Evolutionary conservation across 2,113 vertebrate genomes (phyloP).

Genomic region (Carettochelys insculpta): DNA sequence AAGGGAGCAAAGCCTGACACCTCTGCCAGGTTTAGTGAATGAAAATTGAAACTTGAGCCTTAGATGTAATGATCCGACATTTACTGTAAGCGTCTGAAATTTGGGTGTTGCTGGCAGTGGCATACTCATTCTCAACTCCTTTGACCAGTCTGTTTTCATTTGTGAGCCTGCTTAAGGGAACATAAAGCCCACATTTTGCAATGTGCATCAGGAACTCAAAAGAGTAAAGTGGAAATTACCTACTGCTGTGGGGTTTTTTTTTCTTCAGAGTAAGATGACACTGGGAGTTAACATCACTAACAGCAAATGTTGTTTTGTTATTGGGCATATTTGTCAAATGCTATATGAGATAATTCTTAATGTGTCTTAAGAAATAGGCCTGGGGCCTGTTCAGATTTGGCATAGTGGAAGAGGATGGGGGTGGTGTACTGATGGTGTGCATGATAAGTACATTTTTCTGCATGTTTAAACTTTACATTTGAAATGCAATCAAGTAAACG

Average conservation of each 20-base stretch:
- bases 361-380: conserved; percentile 62
- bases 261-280: conserved; percentile 4
- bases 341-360: conserved; percentile 57
- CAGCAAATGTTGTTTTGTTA: conserved; percentile 60
- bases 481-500: conserved; percentile 34
- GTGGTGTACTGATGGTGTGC: conserved; percentile 39
- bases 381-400: conserved; percentile 49
- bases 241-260: not conserved
- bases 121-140: conserved; percentile 2
- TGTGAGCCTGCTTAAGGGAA: conserved; percentile 40
- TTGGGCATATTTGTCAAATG: conserved; percentile 44
- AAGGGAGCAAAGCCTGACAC: not conserved
- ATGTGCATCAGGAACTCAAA: conserved; percentile 34
- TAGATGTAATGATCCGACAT: conserved; percentile 39
- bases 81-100: conserved; percentile 39
- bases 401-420: conserved; percentile 45
- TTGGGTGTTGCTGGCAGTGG: not conserved
- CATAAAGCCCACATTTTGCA: conserved; percentile 40
- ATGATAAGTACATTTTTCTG: conserved; percentile 63
- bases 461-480: conserved; percentile 69
- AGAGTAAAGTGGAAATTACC: not conserved
- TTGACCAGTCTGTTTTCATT: conserved; percentile 33
- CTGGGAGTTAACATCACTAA: conserved; percentile 58
- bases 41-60: conserved; percentile 13
- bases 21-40: not conserved